Evolutionary conservation across 2,888 invertebrate genomes (phyloP).

Genomic region (Pasiphila rectangulata): DNA sequence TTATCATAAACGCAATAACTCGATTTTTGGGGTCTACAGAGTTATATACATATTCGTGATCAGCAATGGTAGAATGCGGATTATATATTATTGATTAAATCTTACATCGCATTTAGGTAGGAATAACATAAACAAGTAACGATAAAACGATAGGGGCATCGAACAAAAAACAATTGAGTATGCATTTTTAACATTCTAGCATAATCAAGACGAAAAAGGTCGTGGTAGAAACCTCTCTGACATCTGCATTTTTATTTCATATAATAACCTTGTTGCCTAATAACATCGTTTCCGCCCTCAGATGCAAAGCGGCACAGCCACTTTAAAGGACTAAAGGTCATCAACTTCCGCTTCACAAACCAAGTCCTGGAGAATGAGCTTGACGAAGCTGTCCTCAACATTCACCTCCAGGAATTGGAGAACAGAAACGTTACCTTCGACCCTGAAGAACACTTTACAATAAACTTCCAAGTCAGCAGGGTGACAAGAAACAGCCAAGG

Average conservation of each 20-base stretch:
- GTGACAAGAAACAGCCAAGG: conserved; percentile 67
- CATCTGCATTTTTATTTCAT: no score
- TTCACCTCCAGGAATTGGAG: conserved; percentile 82
- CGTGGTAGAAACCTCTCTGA: no score
- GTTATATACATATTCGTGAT: no score
- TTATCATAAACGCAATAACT: no score
- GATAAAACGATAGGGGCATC: conserved; percentile 14
- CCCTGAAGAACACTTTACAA: conserved; percentile 61
- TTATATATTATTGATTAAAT: no score
- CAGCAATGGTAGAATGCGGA: no score
- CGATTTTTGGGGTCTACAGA: no score
- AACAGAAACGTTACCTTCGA: conserved; percentile 55
- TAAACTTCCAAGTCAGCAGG: conserved; percentile 66
- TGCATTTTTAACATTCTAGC: no score
- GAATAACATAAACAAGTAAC: background rate
- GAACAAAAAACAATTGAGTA: no score
- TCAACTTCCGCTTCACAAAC: conserved; percentile 87
- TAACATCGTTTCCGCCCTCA: conserved; percentile 47
- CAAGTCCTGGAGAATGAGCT: conserved; percentile 86
- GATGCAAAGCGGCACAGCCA: conserved; percentile 85
- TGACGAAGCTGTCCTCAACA: conserved; percentile 84
- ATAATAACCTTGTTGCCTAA: no score
- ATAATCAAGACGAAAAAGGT: no score
- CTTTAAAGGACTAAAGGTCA: conserved; percentile 84
- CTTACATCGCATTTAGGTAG: no score